These are phyloP conservation scores for Telmatochromis sp. DNA, from an alignment of 2,113 vertebrate species.

Conservation along the genomic window DNA sequence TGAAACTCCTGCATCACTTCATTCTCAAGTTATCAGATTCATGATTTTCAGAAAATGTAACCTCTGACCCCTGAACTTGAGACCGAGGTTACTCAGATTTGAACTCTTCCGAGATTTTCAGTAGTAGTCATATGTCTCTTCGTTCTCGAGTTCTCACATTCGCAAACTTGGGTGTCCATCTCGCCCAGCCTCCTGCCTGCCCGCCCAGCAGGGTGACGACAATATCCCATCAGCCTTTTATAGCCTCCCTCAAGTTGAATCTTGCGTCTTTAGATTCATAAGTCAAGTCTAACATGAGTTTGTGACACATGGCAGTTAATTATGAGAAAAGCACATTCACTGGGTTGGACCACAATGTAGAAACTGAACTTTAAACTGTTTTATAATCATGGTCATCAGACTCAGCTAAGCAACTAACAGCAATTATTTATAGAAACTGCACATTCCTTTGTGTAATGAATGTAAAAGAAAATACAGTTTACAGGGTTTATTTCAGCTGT, in stretches of 20 bases:
- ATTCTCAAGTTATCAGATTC: background rate
- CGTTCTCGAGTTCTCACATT: background rate
- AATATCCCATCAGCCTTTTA: background rate
- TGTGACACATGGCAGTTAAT: background rate
- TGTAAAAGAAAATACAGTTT: background rate
- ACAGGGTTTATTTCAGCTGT: background rate
- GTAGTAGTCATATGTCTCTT: background rate
- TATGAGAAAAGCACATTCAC: background rate
- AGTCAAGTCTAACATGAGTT: background rate
- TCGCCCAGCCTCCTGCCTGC: background rate
- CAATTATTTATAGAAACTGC: background rate
- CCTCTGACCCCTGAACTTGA: background rate
- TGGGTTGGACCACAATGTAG: background rate
- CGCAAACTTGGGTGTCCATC: background rate
- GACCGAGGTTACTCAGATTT: background rate
- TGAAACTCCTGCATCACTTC: background rate
- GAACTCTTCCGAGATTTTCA: background rate
- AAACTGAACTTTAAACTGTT: background rate
- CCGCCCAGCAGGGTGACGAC: background rate
- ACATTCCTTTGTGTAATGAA: background rate
- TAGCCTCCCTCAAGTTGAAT: background rate
- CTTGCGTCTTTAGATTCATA: background rate
- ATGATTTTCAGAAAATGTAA: background rate
- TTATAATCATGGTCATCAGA: background rate
- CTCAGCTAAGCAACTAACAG: background rate